These are phyloP conservation scores for Aegypius monachus DNA, from an alignment of 2,113 vertebrate genomes.

Conservation along the genomic window DNA sequence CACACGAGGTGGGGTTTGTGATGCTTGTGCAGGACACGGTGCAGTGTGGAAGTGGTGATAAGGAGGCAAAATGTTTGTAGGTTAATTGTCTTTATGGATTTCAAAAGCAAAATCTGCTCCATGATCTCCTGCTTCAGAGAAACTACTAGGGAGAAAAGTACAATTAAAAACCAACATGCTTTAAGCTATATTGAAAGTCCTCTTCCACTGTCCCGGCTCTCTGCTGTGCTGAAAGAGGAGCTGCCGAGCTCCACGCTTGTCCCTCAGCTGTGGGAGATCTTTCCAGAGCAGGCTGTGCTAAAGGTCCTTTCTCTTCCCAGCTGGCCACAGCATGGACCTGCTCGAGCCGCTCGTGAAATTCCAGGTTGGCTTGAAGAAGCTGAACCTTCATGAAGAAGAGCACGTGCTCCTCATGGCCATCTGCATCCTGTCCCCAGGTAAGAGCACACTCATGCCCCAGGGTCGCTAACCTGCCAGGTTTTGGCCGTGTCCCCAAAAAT, in stretches of 20 bases:
- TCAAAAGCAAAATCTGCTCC: not conserved
- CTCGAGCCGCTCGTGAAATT: slow-evolving; percentile 95
- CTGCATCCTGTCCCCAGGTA: slow-evolving; percentile 96
- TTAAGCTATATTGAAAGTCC: not conserved
- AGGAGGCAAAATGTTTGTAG: not conserved
- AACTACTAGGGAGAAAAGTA: not conserved
- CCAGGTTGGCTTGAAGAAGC: slow-evolving; percentile 95
- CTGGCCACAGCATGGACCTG: slow-evolving; percentile 92
- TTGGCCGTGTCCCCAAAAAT: not conserved
- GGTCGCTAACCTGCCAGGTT: too few relatives aligned
- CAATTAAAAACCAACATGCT: not conserved
- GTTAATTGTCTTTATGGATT: not conserved
- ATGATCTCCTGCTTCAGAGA: not conserved
- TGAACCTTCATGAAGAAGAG: slow-evolving; percentile 91
- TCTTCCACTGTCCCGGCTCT: not conserved
- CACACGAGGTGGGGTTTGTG: not conserved
- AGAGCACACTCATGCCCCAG: not conserved
- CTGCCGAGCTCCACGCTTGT: not conserved
- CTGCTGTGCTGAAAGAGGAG: not conserved
- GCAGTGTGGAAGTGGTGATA: not conserved
- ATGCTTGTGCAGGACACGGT: not conserved
- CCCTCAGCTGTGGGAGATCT: not conserved
- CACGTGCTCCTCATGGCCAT: slow-evolving; percentile 98
- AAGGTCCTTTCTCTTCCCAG: slow-evolving; percentile 46
- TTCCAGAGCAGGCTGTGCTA: not conserved